These are phyloP conservation scores for Probosciger aterrimus DNA, from an alignment of 2,113 vertebrate genomes.

Conservation along the genomic window DNA sequence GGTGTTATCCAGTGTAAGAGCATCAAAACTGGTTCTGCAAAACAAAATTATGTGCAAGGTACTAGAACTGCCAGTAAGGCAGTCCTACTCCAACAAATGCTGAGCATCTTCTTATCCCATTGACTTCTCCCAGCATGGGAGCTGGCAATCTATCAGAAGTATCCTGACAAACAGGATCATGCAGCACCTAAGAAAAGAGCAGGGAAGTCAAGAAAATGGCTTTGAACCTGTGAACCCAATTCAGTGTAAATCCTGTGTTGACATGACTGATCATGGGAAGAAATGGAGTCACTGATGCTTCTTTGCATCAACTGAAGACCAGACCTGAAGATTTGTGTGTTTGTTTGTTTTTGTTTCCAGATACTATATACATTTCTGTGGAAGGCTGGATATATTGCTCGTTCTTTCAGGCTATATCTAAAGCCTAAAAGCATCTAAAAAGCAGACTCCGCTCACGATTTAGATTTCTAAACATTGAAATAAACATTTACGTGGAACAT, in stretches of 20 bases:
- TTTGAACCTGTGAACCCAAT: conserved; percentile 22
- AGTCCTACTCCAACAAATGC: neutral
- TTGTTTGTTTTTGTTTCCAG: neutral
- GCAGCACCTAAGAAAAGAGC: conserved; percentile 10
- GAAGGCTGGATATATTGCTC: neutral
- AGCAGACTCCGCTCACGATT: neutral
- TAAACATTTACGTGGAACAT: neutral
- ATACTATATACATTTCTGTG: neutral
- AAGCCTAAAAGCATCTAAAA: neutral
- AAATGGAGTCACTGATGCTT: neutral
- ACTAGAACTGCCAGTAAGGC: neutral
- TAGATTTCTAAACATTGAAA: conserved; percentile 3
- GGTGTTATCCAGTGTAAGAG: neutral
- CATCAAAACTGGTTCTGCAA: neutral
- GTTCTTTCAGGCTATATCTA: neutral
- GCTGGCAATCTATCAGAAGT: neutral
- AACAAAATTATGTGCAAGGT: neutral
- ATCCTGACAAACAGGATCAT: conserved; percentile 26
- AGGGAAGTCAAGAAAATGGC: conserved; percentile 11
- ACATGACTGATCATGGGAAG: neutral
- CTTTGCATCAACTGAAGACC: neutral
- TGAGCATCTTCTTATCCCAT: neutral
- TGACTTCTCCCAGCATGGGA: neutral
- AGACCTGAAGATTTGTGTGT: neutral
- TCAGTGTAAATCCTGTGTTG: conserved; percentile 6